phyloP scores from a whole-genome alignment of 92 coral and sea anemone species.

The Virgularia gustaviana region DNA sequence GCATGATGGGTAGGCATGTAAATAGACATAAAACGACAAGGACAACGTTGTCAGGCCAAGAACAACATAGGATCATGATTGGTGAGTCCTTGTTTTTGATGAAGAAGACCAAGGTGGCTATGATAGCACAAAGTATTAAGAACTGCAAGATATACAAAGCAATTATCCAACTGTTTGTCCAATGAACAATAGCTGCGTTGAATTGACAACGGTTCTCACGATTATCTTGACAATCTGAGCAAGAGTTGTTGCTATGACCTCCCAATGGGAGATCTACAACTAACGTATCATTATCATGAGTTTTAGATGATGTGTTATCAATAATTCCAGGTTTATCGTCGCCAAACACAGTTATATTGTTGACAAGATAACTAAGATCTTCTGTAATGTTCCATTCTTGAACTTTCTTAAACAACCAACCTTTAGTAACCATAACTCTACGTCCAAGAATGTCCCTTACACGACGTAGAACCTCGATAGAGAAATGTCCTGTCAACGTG shows the following conservation, averaged over 20 bases:
- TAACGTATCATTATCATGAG: constrained; percentile 6
- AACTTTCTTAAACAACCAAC: constrained; percentile 12
- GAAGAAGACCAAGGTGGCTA: constrained; percentile 9
- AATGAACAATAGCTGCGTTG: constrained; percentile 1
- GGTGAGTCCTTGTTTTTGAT: constrained; percentile 23
- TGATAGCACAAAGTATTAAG: neutral
- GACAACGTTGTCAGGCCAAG: constrained; percentile 28
- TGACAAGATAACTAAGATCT: neutral
- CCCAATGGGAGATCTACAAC: too few species aligned
- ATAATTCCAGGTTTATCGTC: too few species aligned
- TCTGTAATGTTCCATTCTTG: constrained; percentile 15
- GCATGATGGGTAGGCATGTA: constrained; percentile 24
- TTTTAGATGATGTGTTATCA: too few species aligned
- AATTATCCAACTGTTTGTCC: constrained; percentile 16
- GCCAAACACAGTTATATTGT: too few species aligned
- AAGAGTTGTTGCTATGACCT: too few species aligned
- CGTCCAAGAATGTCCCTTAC: neutral
- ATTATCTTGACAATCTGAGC: too few species aligned
- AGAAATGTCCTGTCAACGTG: neutral
- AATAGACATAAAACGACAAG: constrained; percentile 17
- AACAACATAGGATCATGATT: constrained; percentile 32
- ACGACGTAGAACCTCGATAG: constrained; percentile 3
- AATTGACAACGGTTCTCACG: constrained; percentile 8
- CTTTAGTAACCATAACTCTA: neutral
- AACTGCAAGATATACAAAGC: constrained; percentile 4